Evolutionary conservation across 2,113 vertebrate genomes (phyloP).

Genomic region (Gavialis gangeticus): DNA sequence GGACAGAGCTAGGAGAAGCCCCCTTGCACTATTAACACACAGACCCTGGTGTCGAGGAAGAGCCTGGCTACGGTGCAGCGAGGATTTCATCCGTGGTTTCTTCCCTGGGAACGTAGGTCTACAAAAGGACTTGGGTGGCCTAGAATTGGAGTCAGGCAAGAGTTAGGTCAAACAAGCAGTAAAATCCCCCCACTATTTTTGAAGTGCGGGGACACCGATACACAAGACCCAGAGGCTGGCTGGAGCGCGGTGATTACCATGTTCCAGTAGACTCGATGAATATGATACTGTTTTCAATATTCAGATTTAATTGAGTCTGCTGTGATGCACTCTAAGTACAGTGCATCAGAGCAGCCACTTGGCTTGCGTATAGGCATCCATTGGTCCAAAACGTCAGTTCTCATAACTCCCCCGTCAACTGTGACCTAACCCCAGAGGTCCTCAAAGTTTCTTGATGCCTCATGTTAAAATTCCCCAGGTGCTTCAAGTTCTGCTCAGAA

Average conservation of each 20-base stretch:
- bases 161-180: too few species aligned
- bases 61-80: not conserved
- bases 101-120: not conserved
- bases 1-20: not conserved
- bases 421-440: not conserved
- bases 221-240: too few species aligned
- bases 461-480: not conserved
- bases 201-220: too few species aligned
- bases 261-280: too few species aligned
- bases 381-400: not conserved
- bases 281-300: not conserved
- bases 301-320: not conserved
- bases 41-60: not conserved
- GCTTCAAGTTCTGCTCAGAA: not conserved
- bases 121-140: too few species aligned
- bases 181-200: too few species aligned
- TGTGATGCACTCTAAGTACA: too few species aligned
- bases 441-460: not conserved
- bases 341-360: too few species aligned
- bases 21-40: not conserved
- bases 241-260: too few species aligned
- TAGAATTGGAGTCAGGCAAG: too few species aligned
- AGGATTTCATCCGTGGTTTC: not conserved
- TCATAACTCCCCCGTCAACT: not conserved
- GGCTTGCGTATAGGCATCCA: not conserved